These are phyloP conservation scores for Thereva nobilitata DNA, from an alignment of 2,888 invertebrate genomes.

Conservation along the genomic window DNA sequence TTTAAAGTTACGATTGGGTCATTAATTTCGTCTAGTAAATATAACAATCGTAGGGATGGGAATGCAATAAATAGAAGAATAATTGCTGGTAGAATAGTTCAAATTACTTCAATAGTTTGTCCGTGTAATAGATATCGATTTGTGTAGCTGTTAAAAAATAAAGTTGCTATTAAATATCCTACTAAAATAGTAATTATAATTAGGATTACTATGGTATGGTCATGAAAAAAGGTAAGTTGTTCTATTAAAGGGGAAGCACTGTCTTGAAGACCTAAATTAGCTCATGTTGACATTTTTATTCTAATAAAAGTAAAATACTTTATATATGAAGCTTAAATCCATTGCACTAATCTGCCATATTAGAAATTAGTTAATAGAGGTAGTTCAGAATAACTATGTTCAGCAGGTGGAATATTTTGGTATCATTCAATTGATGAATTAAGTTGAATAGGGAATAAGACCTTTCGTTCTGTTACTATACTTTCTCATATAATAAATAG, in stretches of 20 bases:
- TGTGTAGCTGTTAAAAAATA: slow-evolving; percentile 64
- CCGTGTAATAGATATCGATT: slow-evolving; percentile 64
- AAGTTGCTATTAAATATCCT: slow-evolving; percentile 61
- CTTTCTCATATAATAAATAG: slow-evolving; percentile 62
- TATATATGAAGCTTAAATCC: slow-evolving; percentile 71
- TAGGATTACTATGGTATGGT: slow-evolving; percentile 66
- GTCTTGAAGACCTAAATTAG: slow-evolving; percentile 65
- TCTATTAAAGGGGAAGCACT: slow-evolving; percentile 67
- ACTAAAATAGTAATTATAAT: slow-evolving; percentile 66
- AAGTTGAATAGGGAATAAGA: slow-evolving; percentile 60
- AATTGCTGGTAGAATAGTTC: slow-evolving; percentile 66
- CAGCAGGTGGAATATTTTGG: slow-evolving; percentile 63
- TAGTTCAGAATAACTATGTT: slow-evolving; percentile 65
- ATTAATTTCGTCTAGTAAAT: slow-evolving; percentile 67
- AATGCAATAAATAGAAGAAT: slow-evolving; percentile 67
- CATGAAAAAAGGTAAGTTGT: slow-evolving; percentile 69
- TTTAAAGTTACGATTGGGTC: slow-evolving; percentile 64
- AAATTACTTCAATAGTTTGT: slow-evolving; percentile 68
- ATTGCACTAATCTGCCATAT: slow-evolving; percentile 67
- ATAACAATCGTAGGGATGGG: slow-evolving; percentile 65
- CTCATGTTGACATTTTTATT: slow-evolving; percentile 64
- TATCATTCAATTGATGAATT: slow-evolving; percentile 67
- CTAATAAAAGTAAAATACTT: slow-evolving; percentile 66
- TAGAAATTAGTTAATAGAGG: slow-evolving; percentile 66
- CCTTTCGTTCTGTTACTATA: slow-evolving; percentile 61